Evolutionary conservation across 1,140 invertebrate genomes (phyloP).

Genomic region (Teleopsis dalmanni): DNA sequence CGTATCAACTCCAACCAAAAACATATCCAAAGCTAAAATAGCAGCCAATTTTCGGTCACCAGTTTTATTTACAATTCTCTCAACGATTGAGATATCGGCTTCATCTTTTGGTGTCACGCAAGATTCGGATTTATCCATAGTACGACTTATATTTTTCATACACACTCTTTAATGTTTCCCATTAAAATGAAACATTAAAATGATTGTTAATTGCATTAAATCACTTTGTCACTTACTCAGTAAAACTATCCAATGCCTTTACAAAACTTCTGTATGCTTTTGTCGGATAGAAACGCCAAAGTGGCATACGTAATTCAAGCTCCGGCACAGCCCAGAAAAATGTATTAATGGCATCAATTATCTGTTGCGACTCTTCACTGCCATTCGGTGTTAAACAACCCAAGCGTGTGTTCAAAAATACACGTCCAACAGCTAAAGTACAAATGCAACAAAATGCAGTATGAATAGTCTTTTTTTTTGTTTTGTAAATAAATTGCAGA

Average conservation of each 20-base stretch:
- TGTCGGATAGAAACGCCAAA: constrained; percentile 74
- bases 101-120: constrained; percentile 35
- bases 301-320: constrained; percentile 68
- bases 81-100: constrained; percentile 54
- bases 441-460: neutral
- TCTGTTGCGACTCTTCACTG: constrained; percentile 58
- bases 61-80: constrained; percentile 54
- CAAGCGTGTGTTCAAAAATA: constrained; percentile 70
- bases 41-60: constrained; percentile 63
- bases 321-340: constrained; percentile 74
- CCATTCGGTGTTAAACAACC: constrained; percentile 63
- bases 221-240: constrained; percentile 50
- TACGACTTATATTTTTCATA: constrained; percentile 52
- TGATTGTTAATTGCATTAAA: neutral
- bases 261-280: constrained; percentile 66
- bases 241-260: constrained; percentile 61
- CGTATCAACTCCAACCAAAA: constrained; percentile 82
- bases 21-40: constrained; percentile 70
- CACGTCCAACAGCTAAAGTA: constrained; percentile 62
- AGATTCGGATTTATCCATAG: constrained; percentile 47
- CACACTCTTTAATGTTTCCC: constrained; percentile 48
- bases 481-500: neutral
- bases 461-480: neutral
- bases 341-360: constrained; percentile 70
- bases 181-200: neutral